Percentiles rank a stretch among this genome's conserved stretches.
Conservation (phyloP, 2,888 invertebrate species). For the Mesoligia furuncula region DNA sequence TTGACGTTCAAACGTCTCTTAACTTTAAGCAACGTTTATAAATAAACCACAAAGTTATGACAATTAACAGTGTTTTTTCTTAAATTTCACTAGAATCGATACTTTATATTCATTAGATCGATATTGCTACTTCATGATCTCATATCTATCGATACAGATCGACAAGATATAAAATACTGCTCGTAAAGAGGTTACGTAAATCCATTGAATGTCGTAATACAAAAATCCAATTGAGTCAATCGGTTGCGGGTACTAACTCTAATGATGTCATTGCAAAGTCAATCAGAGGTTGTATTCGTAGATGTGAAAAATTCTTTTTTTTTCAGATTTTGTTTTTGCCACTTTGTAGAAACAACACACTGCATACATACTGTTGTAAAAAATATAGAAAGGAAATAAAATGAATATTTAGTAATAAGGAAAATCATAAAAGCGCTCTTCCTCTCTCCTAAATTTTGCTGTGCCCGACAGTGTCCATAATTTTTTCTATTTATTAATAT, state of each 20-base stretch:
- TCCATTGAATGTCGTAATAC: neutral
- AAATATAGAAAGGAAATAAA: too few relatives aligned
- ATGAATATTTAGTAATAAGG: too few relatives aligned
- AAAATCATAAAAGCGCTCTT: too few relatives aligned
- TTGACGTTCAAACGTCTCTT: neutral
- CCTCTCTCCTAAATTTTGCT: too few relatives aligned
- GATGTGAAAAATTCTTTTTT: neutral
- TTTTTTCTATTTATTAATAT: too few relatives aligned
- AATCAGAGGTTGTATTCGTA: neutral
- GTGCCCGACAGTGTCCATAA: too few relatives aligned
- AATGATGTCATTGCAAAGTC: slow-evolving; percentile 17
- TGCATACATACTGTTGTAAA: too few relatives aligned
- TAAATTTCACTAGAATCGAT: neutral
- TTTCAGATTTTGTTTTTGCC: neutral
- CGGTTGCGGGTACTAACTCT: neutral
- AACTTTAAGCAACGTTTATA: neutral
- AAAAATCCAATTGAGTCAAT: slow-evolving; percentile 15
- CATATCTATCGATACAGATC: neutral
- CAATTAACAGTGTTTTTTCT: neutral
- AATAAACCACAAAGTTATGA: neutral
- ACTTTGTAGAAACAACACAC: neutral
- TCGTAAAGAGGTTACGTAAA: neutral
- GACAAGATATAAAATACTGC: neutral
- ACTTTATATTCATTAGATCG: slow-evolving; percentile 1
- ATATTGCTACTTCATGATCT: neutral